Percentiles rank a stretch among this genome's conserved stretches.
These are phyloP conservation scores for Ophiothrix spiculata DNA, from an alignment of 35 echinoderm and acorn worm species.

Conservation along the genomic window DNA sequence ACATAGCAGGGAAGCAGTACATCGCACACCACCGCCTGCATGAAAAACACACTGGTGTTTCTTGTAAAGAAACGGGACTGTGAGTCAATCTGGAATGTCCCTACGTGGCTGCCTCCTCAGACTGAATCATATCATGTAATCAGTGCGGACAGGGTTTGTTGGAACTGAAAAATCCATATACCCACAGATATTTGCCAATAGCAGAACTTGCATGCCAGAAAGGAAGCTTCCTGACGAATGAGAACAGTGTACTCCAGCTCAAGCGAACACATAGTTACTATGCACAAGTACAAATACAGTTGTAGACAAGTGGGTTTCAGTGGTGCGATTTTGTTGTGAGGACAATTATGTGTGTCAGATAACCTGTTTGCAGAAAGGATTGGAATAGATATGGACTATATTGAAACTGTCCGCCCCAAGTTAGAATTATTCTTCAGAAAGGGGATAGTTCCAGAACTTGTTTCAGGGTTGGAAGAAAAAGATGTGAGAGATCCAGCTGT, in stretches of 20 bases:
- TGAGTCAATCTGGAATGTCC: slow-evolving; percentile 34
- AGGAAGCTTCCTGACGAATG: slow-evolving; percentile 5
- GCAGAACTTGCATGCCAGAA: slow-evolving; percentile 14
- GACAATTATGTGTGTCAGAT: background rate
- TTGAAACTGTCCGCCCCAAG: background rate
- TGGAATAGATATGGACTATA: background rate
- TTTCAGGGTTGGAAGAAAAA: background rate
- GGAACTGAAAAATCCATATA: slow-evolving; percentile 54
- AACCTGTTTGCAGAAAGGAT: slow-evolving; percentile 47
- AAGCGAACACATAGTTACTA: slow-evolving; percentile 35
- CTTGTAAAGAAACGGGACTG: slow-evolving; percentile 41
- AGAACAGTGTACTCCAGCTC: slow-evolving; percentile 18
- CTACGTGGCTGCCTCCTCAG: slow-evolving; percentile 46
- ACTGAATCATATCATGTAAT: slow-evolving; percentile 42
- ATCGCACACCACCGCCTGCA: slow-evolving; percentile 34
- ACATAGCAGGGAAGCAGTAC: background rate
- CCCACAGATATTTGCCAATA: slow-evolving; percentile 26
- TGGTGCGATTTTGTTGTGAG: slow-evolving; percentile 44
- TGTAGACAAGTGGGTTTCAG: slow-evolving; percentile 26
- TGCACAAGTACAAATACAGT: slow-evolving; percentile 29
- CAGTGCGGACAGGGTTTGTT: slow-evolving; percentile 41
- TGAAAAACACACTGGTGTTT: slow-evolving; percentile 29
- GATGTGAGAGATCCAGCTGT: no score
- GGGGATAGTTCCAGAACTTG: slow-evolving; percentile 37
- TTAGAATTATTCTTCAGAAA: slow-evolving; percentile 26